These are phyloP conservation scores for Achatina immaculata DNA, from an alignment of 1,140 invertebrate genomes.

Conservation along the genomic window DNA sequence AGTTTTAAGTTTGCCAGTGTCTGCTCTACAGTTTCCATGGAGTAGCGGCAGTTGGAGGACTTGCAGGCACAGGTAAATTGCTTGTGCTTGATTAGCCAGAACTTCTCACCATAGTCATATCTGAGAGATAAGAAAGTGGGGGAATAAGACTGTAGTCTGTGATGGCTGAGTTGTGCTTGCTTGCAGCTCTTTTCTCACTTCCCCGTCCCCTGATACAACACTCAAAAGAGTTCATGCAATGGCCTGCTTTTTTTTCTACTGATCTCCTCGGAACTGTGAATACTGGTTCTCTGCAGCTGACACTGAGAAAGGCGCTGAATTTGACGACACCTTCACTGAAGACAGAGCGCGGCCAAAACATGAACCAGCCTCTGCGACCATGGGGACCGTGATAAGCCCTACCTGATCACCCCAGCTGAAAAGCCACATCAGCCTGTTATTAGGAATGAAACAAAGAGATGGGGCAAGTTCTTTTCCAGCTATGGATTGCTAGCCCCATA, in stretches of 20 bases:
- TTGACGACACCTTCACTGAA: too few relatives aligned
- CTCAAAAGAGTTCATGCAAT: neutral
- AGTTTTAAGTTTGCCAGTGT: conserved; percentile 77
- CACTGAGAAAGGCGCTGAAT: neutral
- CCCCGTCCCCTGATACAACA: neutral
- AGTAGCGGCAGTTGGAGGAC: conserved; percentile 84
- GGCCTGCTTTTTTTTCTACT: neutral
- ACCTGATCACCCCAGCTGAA: too few relatives aligned
- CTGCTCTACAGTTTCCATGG: conserved; percentile 77
- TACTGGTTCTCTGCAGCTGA: neutral
- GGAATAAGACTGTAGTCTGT: neutral
- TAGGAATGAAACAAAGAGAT: too few relatives aligned
- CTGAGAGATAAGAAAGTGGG: conserved; percentile 75
- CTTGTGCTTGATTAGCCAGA: conserved; percentile 94
- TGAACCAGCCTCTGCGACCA: too few relatives aligned
- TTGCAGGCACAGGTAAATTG: conserved; percentile 88
- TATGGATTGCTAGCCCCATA: too few relatives aligned
- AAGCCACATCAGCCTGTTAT: too few relatives aligned
- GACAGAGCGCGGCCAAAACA: too few relatives aligned
- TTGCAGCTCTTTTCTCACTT: neutral
- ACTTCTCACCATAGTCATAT: conserved; percentile 96
- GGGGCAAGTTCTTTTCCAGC: too few relatives aligned
- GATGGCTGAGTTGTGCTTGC: neutral
- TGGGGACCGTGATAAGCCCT: too few relatives aligned
- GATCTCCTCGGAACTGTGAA: neutral